Percentiles rank a stretch among this genome's conserved stretches.
Conservation (phyloP, 2,888 invertebrate species). For the Mythimna albipuncta region DNA sequence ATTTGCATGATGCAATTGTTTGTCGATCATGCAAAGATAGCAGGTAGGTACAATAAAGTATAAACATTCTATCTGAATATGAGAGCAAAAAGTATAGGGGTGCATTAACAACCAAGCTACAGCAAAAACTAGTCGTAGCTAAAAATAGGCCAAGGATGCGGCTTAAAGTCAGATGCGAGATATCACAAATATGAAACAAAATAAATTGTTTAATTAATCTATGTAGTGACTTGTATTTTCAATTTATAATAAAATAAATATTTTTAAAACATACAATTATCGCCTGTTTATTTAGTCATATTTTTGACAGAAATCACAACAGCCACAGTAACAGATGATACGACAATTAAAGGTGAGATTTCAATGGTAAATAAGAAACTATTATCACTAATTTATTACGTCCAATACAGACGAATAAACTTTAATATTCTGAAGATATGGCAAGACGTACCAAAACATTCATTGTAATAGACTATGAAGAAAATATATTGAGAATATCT, state of each 20-base stretch:
- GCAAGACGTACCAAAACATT: no score
- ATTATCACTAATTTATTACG: no score
- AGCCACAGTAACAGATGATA: neutral
- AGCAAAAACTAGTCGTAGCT: no score
- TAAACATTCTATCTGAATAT: neutral
- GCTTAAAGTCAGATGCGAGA: neutral
- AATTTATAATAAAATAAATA: neutral
- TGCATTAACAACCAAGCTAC: neutral
- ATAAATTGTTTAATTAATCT: neutral
- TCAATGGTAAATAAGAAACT: neutral
- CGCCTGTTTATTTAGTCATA: neutral
- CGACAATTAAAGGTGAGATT: constrained; percentile 1
- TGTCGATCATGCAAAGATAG: neutral
- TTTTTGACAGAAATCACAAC: constrained; percentile 28
- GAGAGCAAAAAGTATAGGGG: neutral
- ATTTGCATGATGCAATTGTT: neutral
- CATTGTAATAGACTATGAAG: neutral
- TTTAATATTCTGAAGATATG: no score
- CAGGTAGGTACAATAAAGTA: neutral
- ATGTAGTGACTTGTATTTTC: neutral
- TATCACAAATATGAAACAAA: neutral
- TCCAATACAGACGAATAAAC: no score
- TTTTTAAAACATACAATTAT: neutral
- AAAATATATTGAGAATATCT: neutral
- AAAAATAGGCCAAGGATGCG: neutral